Conservation (phyloP, 2,888 invertebrate species). For the Platerodrilus igneus region DNA sequence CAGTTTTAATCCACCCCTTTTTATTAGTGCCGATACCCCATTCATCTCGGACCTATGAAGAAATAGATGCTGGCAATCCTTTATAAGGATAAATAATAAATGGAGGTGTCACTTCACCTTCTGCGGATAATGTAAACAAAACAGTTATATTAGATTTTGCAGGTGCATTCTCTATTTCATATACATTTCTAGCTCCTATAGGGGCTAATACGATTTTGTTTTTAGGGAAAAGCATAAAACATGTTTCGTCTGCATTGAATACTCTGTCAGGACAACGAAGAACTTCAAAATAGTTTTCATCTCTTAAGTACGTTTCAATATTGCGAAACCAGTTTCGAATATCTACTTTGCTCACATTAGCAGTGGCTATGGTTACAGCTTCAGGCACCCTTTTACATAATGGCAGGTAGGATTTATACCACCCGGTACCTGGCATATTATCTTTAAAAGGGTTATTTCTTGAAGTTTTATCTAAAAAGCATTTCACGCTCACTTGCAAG, state of each 20-base stretch:
- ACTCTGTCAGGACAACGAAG: too few relatives aligned
- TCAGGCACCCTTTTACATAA: conserved; percentile 31
- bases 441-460: conserved; percentile 34
- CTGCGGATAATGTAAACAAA: conserved; percentile 39
- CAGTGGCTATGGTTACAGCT: conserved; percentile 36
- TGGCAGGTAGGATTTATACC: conserved; percentile 35
- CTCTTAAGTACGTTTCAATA: too few relatives aligned
- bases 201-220: conserved; percentile 28
- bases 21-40: conserved; percentile 42
- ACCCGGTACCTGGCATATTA: conserved; percentile 33
- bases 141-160: conserved; percentile 38
- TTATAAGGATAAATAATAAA: conserved; percentile 38
- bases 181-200: conserved; percentile 27
- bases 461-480: conserved; percentile 25
- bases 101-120: conserved; percentile 32
- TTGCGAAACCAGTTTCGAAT: too few relatives aligned
- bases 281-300: too few relatives aligned
- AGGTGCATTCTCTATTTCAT: conserved; percentile 32
- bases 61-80: conserved; percentile 36
- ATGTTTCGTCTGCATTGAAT: too few relatives aligned
- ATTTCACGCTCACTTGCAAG: conserved; percentile 24
- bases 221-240: conserved; percentile 37
- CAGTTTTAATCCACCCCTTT: conserved; percentile 44
- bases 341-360: conserved; percentile 5
- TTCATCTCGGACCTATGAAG: conserved; percentile 34